Evolutionary conservation across 2,888 invertebrate genomes (phyloP).

Genomic region (Aphidoletes aphidimyza): DNA sequence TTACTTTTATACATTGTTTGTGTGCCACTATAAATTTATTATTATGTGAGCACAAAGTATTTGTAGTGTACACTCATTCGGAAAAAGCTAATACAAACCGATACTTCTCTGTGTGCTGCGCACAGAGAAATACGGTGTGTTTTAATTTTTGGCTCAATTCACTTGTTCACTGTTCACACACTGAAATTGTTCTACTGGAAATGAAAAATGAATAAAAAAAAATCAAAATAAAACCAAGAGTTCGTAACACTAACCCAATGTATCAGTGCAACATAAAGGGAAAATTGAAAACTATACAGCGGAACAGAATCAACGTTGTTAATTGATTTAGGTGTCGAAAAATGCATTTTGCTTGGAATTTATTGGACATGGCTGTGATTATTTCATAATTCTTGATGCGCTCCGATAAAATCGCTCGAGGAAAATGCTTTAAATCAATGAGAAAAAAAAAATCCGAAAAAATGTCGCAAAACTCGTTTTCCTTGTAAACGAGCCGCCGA

Average conservation of each 20-base stretch:
- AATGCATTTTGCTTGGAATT: neutral
- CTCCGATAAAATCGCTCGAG: neutral
- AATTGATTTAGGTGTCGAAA: neutral
- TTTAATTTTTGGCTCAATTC: neutral
- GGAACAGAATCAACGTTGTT: neutral
- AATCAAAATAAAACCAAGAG: too few relatives aligned
- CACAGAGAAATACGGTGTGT: neutral
- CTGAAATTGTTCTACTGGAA: neutral
- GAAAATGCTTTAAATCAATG: neutral
- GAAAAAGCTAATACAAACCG: neutral
- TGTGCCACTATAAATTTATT: neutral
- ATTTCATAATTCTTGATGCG: neutral
- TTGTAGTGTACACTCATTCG: neutral
- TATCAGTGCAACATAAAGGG: too few relatives aligned
- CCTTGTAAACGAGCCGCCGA: neutral
- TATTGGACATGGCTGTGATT: neutral
- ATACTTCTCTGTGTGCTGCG: neutral
- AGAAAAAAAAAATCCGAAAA: neutral
- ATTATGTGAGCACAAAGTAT: constrained; percentile 7
- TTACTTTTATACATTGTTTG: constrained; percentile 22
- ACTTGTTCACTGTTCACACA: neutral
- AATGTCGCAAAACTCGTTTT: neutral
- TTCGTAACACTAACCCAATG: constrained; percentile 44
- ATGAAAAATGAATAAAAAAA: too few relatives aligned
- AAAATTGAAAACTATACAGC: too few relatives aligned